phyloP scores from a whole-genome alignment of 1,140 invertebrate genomes.

The Metopolophium dirhodum region DNA sequence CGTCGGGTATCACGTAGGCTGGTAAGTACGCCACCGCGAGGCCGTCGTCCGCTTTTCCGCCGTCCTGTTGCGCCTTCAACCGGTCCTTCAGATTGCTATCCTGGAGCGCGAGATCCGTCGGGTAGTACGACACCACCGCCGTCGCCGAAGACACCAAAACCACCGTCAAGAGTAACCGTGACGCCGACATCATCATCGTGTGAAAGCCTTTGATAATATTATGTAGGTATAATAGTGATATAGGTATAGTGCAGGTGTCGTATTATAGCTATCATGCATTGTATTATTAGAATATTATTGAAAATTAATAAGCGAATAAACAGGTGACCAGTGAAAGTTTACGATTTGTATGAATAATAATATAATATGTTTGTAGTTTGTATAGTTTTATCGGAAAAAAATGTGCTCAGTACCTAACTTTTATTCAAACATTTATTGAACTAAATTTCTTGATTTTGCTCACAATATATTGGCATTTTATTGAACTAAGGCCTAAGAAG shows the following conservation, averaged over 20 bases:
- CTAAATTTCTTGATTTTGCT: not conserved
- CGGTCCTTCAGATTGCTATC: not conserved
- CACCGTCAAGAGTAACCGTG: not conserved
- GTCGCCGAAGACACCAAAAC: not conserved
- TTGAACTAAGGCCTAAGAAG: not conserved
- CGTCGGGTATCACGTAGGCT: slow-evolving; percentile 5
- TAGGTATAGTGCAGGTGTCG: not conserved
- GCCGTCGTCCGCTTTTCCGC: not conserved
- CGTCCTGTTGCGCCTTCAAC: not conserved
- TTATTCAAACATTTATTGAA: not conserved
- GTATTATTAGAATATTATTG: not conserved
- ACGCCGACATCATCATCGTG: not conserved
- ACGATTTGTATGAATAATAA: not conserved
- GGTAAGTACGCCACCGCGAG: not conserved
- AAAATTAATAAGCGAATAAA: not conserved
- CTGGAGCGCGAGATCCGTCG: not conserved
- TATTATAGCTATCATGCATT: not conserved
- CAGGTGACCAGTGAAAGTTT: too few species aligned
- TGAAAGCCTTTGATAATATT: not conserved
- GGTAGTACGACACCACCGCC: not conserved
- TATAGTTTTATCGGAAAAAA: too few species aligned
- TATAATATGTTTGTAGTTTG: too few species aligned
- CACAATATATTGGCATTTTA: not conserved
- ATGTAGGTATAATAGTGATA: not conserved
- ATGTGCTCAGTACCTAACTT: too few species aligned